Conservation (phyloP, 2,113 vertebrate genomes). For the Sceloporus tristichus region DNA sequence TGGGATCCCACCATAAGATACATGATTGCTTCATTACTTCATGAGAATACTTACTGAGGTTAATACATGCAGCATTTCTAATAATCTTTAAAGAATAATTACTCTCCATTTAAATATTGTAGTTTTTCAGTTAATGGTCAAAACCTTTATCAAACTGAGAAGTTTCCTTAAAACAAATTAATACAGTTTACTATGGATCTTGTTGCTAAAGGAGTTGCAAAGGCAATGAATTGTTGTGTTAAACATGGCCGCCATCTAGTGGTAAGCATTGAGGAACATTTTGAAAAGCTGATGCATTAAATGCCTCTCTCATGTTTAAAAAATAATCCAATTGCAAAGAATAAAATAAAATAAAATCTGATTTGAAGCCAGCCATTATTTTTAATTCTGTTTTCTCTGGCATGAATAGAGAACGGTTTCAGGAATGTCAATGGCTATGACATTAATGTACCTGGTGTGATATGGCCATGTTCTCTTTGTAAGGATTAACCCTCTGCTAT, state of each 20-base stretch:
- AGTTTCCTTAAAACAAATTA: neutral
- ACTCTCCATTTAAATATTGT: neutral
- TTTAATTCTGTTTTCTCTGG: neutral
- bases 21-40: neutral
- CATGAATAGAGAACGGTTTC: neutral
- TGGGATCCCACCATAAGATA: neutral
- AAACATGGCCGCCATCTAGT: constrained; percentile 61
- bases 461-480: neutral
- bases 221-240: neutral
- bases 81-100: neutral
- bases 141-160: neutral
- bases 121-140: neutral
- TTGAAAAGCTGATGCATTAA: neutral
- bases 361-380: neutral
- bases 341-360: neutral
- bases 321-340: neutral
- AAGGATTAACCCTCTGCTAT: neutral
- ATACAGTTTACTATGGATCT: fast-evolving
- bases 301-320: neutral
- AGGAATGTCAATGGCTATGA: neutral
- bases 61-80: neutral
- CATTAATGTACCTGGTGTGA: neutral
- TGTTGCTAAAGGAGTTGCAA: neutral
- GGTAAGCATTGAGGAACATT: constrained; percentile 24
- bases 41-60: neutral